Percentiles rank a stretch among this genome's conserved stretches.
phyloP scores from a whole-genome alignment of 2,797 vertebrate genomes.

The Gymnopithys bicolor region DNA sequence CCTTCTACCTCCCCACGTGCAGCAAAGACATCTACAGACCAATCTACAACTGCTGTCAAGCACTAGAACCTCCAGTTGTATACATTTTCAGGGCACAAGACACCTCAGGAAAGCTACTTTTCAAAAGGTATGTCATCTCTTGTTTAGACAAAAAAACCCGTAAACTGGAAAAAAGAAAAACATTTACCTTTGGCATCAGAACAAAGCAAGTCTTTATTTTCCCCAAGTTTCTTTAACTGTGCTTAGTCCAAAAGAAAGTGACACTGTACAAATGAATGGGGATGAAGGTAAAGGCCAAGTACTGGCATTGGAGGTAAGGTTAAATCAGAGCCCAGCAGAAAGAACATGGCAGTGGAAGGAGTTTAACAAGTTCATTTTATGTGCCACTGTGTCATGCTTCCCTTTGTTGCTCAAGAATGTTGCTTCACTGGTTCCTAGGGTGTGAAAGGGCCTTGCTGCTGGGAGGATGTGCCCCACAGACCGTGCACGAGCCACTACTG shows the following conservation, averaged over 20 bases:
- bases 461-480: conserved; percentile 28
- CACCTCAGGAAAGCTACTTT: neutral
- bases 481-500: neutral
- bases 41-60: neutral
- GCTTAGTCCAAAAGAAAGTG: neutral
- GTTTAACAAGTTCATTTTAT: conserved; percentile 40
- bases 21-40: neutral
- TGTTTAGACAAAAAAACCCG: neutral
- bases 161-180: neutral
- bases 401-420: conserved; percentile 64
- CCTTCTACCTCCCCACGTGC: neutral
- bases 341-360: neutral
- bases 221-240: neutral
- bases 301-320: neutral
- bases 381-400: conserved; percentile 43
- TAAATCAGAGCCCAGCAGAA: neutral
- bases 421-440: conserved; percentile 59
- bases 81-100: neutral
- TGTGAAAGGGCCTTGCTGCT: conserved; percentile 33
- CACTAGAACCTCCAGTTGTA: neutral
- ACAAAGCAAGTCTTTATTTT: neutral
- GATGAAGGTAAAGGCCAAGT: neutral
- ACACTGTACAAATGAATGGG: neutral
- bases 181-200: neutral
- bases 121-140: conserved; percentile 24